phyloP scores from a whole-genome alignment of 2,888 invertebrate species.

The Caenorhabditis doughertyi region DNA sequence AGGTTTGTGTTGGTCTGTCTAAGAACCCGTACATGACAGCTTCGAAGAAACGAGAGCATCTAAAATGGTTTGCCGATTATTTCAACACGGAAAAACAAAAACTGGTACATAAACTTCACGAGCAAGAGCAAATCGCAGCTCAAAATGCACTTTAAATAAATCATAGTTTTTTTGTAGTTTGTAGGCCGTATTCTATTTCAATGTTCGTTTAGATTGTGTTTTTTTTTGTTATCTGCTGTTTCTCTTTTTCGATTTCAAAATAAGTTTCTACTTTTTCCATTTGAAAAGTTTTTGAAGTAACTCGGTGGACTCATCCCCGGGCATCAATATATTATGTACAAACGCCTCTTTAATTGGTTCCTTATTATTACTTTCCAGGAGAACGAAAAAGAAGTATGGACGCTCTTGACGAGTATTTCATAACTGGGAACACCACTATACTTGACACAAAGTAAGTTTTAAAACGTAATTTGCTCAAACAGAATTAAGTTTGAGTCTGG shows the following conservation, averaged over 20 bases:
- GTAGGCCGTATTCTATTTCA: not conserved
- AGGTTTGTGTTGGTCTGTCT: slow-evolving; percentile 87
- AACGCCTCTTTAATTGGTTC: too few relatives aligned
- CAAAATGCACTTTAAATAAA: slow-evolving; percentile 58
- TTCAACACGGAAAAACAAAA: slow-evolving; percentile 73
- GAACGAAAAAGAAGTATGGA: too few relatives aligned
- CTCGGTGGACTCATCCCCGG: slow-evolving; percentile 43
- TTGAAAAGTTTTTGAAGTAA: not conserved
- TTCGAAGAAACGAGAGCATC: slow-evolving; percentile 91
- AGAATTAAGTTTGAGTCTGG: too few relatives aligned
- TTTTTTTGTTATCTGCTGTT: slow-evolving; percentile 8
- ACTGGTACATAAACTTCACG: slow-evolving; percentile 72
- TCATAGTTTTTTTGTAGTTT: not conserved
- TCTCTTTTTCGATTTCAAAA: slow-evolving; percentile 12
- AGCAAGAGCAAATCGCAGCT: slow-evolving; percentile 73
- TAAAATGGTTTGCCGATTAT: slow-evolving; percentile 91
- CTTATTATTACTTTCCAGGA: too few relatives aligned
- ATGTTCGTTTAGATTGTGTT: not conserved
- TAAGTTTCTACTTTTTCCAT: not conserved
- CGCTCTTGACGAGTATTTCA: too few relatives aligned
- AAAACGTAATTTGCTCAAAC: too few relatives aligned
- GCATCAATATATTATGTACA: slow-evolving; percentile 33
- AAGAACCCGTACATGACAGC: slow-evolving; percentile 95
- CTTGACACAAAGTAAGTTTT: too few relatives aligned
- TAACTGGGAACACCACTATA: too few relatives aligned